Evolutionary conservation across 1,140 invertebrate species (phyloP).

Genomic region (Drosophila malerkotliana): DNA sequence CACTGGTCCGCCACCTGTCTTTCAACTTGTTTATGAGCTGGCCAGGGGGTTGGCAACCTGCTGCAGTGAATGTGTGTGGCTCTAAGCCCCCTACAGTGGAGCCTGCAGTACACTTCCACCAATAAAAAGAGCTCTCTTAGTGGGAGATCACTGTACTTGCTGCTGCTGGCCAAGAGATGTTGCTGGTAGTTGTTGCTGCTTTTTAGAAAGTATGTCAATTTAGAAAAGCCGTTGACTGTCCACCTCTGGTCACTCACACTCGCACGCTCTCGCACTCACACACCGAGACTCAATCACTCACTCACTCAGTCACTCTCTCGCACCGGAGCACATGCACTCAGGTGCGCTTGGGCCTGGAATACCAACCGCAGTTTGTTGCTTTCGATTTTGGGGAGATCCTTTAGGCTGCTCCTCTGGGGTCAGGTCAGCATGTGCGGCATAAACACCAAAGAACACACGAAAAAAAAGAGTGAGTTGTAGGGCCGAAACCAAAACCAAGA

Average conservation of each 20-base stretch:
- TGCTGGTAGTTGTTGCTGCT: constrained; percentile 53
- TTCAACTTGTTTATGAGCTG: constrained; percentile 22
- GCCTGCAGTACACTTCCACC: too few relatives aligned
- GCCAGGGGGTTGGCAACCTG: constrained; percentile 7
- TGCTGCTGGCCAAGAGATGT: constrained; percentile 40
- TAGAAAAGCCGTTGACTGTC: constrained; percentile 79
- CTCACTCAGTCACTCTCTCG: neutral
- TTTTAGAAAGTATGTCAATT: constrained; percentile 83
- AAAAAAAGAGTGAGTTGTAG: constrained; percentile 53
- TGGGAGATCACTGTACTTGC: constrained; percentile 32
- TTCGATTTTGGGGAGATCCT: constrained; percentile 5
- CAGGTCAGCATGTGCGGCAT: constrained; percentile 17
- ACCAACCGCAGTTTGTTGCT: constrained; percentile 51
- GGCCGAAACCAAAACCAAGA: constrained; percentile 10
- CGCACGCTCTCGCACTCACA: constrained; percentile 13
- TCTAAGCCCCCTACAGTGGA: constrained; percentile 12
- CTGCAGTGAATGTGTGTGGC: constrained; percentile 21
- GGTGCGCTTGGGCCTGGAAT: constrained; percentile 36
- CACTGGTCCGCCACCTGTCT: constrained; percentile 25
- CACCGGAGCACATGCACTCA: constrained; percentile 1
- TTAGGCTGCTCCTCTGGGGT: constrained; percentile 8
- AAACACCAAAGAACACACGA: constrained; percentile 58
- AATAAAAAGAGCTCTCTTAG: neutral
- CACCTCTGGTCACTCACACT: constrained; percentile 43
- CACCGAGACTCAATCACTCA: constrained; percentile 8